Evolutionary conservation across 2,797 vertebrate genomes (phyloP), one percentile per base, ranked within the genome.

Genomic region (Eulemur rubriventer): DNA sequence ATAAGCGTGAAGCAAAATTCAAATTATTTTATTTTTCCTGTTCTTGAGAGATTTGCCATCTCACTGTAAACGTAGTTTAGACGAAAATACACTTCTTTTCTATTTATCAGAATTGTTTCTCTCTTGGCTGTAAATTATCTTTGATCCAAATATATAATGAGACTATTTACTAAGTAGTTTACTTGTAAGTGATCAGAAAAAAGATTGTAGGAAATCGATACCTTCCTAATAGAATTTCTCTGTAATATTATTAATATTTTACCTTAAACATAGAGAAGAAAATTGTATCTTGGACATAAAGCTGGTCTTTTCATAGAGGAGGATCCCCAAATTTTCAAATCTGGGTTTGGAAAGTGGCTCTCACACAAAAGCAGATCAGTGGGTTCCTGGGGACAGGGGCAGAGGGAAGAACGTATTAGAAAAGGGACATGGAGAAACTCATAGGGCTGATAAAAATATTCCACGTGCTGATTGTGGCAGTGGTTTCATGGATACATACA

Each of bases 61-160:
- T 86, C 48, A 93, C 20, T 26, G 18, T 24, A 87, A 91, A 91
- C 83, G 6, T 81, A 61, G 20, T 76, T 87, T 70, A 76, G 73
- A 91, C 94, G 50, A 96, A 93, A 35, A 80, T 10, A 30, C 1
- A 48, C 33, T 33, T 6, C 55, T 85, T 79, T 91, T 61, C 28
- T 6, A 7, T 50, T 89, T 48, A 75, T 55, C 86, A 89, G 52
- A 91, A 91, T 70, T 86, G 1, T 88, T 83, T 89, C 65, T 95
- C 57, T 79, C 41, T 85, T 94, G 59, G 69, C 24, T 96, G 17
- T 79, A 79, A 91, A 91, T 82, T 92, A 43, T 83, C 84, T 93
- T 96, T 26, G 7, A 69, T 79, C 50, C 35, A 93, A 91, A 61
- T 87, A 96, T 59, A 35, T n/a, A 95, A 61, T 52, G 41, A 89